Conservation (phyloP, 2,113 vertebrate genomes). For the Neodontobutis hainanensis region DNA sequence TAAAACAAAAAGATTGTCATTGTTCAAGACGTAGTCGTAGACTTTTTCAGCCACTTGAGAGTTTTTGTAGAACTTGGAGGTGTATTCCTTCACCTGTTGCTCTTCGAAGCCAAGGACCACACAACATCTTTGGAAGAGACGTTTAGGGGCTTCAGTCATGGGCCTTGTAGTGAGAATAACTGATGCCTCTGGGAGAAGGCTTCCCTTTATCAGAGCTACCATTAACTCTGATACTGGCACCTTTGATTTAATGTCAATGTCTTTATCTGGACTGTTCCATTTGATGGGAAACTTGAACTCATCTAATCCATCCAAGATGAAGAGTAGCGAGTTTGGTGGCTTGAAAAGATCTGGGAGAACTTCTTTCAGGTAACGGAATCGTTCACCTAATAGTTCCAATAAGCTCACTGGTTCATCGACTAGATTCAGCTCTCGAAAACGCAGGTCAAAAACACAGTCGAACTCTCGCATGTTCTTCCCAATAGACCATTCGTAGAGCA, state of each 20-base stretch:
- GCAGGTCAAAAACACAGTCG: constrained; percentile 67
- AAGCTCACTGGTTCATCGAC: constrained; percentile 53
- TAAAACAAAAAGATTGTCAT: constrained; percentile 68
- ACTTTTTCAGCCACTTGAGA: constrained; percentile 50
- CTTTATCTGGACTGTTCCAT: constrained; percentile 39
- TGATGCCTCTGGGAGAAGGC: constrained; percentile 62
- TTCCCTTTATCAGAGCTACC: constrained; percentile 64
- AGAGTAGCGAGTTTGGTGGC: constrained; percentile 48
- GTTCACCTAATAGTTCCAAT: constrained; percentile 55
- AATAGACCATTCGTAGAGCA: constrained; percentile 79
- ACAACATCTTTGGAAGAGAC: constrained; percentile 67
- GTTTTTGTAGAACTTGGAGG: constrained; percentile 70
- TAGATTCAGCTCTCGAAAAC: constrained; percentile 72
- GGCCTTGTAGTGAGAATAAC: constrained; percentile 72
- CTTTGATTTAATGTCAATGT: constrained; percentile 31
- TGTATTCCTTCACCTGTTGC: constrained; percentile 70
- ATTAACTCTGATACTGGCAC: constrained; percentile 65
- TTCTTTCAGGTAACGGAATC: constrained; percentile 56
- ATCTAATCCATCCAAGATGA: constrained; percentile 74
- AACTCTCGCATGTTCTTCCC: constrained; percentile 70
- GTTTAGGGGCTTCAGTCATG: constrained; percentile 52
- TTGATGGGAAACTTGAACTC: constrained; percentile 67
- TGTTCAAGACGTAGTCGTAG: constrained; percentile 61
- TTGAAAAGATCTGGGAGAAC: constrained; percentile 51
- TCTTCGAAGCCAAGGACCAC: constrained; percentile 75